Conservation (phyloP, 92 coral and sea anemone species). For the Isaurus tuberculatus region DNA sequence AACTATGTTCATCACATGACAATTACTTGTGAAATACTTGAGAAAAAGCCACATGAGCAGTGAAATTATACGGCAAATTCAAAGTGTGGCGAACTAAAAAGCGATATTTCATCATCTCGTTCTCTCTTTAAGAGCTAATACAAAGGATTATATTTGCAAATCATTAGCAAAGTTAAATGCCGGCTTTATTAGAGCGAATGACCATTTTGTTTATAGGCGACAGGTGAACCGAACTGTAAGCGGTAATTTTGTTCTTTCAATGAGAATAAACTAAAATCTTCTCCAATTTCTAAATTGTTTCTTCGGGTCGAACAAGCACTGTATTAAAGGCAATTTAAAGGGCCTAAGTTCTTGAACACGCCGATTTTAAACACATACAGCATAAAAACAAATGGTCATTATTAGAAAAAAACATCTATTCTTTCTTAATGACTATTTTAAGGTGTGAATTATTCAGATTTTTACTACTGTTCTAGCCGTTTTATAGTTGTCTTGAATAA, state of each 20-base stretch:
- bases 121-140: slow-evolving; percentile 17
- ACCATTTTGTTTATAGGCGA: slow-evolving; percentile 32
- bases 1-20: not conserved
- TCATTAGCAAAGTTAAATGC: slow-evolving; percentile 31
- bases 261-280: slow-evolving; percentile 24
- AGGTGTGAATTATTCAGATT: slow-evolving; percentile 37
- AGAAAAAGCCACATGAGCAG: not conserved
- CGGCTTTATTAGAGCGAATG: slow-evolving; percentile 23
- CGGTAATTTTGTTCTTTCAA: slow-evolving; percentile 18
- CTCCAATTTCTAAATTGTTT: slow-evolving; percentile 18
- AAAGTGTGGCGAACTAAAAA: not conserved
- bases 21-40: not conserved
- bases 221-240: slow-evolving; percentile 35
- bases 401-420: not conserved
- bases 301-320: not conserved
- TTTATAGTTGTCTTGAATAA: slow-evolving; percentile 43
- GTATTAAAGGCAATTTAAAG: slow-evolving; percentile 40
- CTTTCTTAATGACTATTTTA: slow-evolving; percentile 38
- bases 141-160: slow-evolving; percentile 35
- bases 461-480: slow-evolving; percentile 31
- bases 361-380: slow-evolving; percentile 26
- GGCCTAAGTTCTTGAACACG: slow-evolving; percentile 17
- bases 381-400: slow-evolving; percentile 44
- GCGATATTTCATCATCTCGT: not conserved
- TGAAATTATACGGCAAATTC: not conserved